Base-by-base conservation (phyloP, 2,797 vertebrate species). In the Alcedo atthis region DNA sequence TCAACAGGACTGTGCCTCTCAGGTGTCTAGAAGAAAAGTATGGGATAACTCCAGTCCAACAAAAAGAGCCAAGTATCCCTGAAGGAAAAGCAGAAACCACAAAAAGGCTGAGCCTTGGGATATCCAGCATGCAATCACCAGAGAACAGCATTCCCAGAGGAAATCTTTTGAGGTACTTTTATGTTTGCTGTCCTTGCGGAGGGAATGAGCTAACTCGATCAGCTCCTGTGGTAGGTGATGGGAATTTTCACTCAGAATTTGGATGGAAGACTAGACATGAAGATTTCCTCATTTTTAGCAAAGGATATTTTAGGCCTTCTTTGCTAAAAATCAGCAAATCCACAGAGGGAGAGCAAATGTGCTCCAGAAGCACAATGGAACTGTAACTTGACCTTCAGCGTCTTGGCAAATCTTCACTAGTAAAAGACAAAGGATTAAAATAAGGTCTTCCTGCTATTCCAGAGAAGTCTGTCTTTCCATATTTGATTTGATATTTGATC, bases 21-120 rank as follows among this genome's bases (percentile, higher is more conserved):
- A 98, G 98, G 85, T 98, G 98, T 94, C 92, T 99, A 86, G 98
- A 99, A 89, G 99, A 99, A 85, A 99, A 98, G 88, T 99, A 99
- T 1, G 98, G 98, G 14, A 58, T 97, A 55, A 97, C 98, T 48
- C 85, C 97, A 2, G 87, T 94, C 87, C 95, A 90, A 4, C 95
- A 97, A 48, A 92, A 53, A 30, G 96, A 95, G 5, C 48, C 89
- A 82, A 88, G 84, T 69, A 55, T 81, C 18, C 68, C 96, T 2
- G 98, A 98, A 80, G 97, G 97, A 74, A 98, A 97, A 94, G 92
- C 58, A 4, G 98, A 98, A 68, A 35, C 80, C 43, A 90, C 95
- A 61, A 99, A 98, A 92, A 98, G 99, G 24, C 97, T 99, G 88
- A 99, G 99, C 94, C 98, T 99, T 87, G 98, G 98, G 85, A 51